Evolutionary conservation across 2,888 invertebrate species (phyloP).

Genomic region (Therioaphis trifolii): DNA sequence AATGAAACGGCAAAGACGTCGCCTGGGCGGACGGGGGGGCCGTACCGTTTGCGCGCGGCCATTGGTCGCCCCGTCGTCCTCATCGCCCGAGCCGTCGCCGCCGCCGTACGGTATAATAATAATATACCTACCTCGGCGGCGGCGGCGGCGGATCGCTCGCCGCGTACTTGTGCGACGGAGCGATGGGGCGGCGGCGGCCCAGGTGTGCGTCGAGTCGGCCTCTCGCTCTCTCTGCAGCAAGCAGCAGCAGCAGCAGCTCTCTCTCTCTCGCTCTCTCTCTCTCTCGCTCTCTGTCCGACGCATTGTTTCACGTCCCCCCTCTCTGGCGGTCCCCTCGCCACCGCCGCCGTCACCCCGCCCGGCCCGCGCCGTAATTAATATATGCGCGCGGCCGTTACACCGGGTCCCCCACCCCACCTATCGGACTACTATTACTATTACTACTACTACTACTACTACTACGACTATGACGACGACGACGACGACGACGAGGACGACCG

Average conservation of each 20-base stretch:
- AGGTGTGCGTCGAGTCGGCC: conserved; percentile 28
- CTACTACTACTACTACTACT: not conserved
- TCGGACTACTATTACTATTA: too few species aligned
- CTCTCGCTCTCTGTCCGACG: not conserved
- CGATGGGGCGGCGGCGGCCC: conserved; percentile 35
- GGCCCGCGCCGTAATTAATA: conserved; percentile 49
- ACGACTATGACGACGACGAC: not conserved
- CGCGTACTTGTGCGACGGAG: too few species aligned
- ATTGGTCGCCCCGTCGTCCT: conserved; percentile 54
- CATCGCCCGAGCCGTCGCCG: not conserved
- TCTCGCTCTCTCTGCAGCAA: too few species aligned
- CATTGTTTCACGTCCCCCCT: conserved; percentile 24
- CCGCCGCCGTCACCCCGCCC: conserved; percentile 16
- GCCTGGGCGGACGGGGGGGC: conserved; percentile 63
- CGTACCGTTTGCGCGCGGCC: conserved; percentile 61
- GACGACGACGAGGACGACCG: conserved; percentile 14
- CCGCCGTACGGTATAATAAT: not conserved
- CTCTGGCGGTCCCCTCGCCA: not conserved
- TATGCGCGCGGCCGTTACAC: conserved; percentile 62
- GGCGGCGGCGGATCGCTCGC: not conserved
- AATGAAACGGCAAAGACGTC: conserved; percentile 58
- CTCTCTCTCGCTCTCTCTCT: conserved; percentile 25
- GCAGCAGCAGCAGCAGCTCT: too few species aligned
- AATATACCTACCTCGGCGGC: not conserved
- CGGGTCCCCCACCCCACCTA: not conserved